These are phyloP conservation scores for Eupeodes luniger DNA, from an alignment of 2,888 invertebrate genomes.

Conservation along the genomic window DNA sequence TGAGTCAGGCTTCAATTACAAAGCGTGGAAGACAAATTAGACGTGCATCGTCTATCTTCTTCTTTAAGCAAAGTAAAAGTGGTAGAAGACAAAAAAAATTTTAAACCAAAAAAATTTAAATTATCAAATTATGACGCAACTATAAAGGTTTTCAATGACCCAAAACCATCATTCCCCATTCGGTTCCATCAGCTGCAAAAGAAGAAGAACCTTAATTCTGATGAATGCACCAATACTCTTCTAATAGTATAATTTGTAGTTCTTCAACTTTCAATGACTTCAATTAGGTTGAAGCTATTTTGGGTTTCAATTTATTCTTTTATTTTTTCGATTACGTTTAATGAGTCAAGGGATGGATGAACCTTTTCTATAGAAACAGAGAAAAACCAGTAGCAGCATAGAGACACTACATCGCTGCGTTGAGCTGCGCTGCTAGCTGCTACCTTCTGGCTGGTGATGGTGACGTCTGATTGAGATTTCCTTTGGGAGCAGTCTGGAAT, in stretches of 20 bases:
- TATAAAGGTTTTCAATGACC: slow-evolving; percentile 43
- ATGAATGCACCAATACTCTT: neutral
- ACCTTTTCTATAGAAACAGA: neutral
- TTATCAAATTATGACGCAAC: slow-evolving; percentile 59
- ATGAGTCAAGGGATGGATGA: slow-evolving; percentile 38
- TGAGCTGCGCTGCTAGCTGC: neutral
- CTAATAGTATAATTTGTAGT: slow-evolving; percentile 15
- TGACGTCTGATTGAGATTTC: slow-evolving; percentile 69
- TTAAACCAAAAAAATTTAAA: slow-evolving; percentile 29
- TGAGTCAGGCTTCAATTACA: slow-evolving; percentile 57
- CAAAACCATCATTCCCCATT: neutral
- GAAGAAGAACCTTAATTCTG: neutral
- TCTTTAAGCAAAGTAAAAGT: slow-evolving; percentile 33
- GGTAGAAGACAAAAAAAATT: neutral
- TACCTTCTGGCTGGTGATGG: slow-evolving; percentile 30
- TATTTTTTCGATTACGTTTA: slow-evolving; percentile 52
- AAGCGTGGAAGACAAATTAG: slow-evolving; percentile 69
- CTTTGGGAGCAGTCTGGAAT: slow-evolving; percentile 43
- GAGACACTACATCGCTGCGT: no score
- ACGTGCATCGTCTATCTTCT: slow-evolving; percentile 26
- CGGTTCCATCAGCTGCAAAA: neutral
- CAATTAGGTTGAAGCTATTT: slow-evolving; percentile 58
- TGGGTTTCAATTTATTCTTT: slow-evolving; percentile 17
- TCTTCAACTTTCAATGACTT: slow-evolving; percentile 36
- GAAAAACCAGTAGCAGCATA: no score